Evolutionary conservation across 2,113 vertebrate species (phyloP).

Genomic region (Xenotilapia leptura): DNA sequence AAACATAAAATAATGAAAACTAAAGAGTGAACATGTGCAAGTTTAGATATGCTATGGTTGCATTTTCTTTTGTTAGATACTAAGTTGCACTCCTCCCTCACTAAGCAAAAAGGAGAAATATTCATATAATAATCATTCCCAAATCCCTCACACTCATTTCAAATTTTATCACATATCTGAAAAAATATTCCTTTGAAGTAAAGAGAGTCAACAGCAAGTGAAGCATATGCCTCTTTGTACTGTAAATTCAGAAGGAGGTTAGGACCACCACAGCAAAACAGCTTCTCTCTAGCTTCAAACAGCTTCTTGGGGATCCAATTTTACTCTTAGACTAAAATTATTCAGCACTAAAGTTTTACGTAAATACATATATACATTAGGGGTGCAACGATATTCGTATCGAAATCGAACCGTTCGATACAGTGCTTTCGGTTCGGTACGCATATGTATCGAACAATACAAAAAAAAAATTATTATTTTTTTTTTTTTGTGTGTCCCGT

Average conservation of each 20-base stretch:
- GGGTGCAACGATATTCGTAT: no score
- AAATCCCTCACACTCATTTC: not conserved
- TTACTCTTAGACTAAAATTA: not conserved
- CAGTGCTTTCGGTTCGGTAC: no score
- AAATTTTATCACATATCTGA: not conserved
- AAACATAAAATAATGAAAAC: not conserved
- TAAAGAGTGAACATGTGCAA: not conserved
- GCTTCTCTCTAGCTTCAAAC: not conserved
- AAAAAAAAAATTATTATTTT: no score
- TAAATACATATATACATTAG: not conserved
- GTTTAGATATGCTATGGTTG: not conserved
- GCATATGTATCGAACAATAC: no score
- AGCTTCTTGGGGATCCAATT: not conserved
- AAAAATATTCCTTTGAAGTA: not conserved
- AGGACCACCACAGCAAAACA: not conserved
- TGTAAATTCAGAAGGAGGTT: conserved; percentile 10
- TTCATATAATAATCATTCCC: not conserved
- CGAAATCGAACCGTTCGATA: no score
- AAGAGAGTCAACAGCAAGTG: not conserved
- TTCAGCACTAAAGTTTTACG: not conserved
- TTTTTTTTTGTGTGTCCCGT: no score
- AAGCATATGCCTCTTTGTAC: not conserved
- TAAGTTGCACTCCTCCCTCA: not conserved
- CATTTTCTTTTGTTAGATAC: not conserved
- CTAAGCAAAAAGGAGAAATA: not conserved